A percentile compares a stretch with the other conserved stretches of the same genome.
Conservation (phyloP, 2,113 vertebrate species). For the Calidris pygmaea region DNA sequence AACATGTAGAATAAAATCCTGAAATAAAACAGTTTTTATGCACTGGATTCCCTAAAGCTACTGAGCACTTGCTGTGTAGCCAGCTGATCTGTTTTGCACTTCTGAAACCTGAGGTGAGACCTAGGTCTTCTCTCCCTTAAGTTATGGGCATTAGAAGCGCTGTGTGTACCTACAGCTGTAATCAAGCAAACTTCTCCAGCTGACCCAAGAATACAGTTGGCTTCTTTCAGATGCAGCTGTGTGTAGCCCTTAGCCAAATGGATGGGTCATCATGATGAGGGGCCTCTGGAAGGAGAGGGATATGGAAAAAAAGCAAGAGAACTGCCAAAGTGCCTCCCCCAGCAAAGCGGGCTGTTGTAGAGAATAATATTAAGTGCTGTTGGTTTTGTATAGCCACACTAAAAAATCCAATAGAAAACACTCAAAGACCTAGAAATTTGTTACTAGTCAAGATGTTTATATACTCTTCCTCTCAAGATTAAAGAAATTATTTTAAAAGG, state of each 20-base stretch:
- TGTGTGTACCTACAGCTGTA: not conserved
- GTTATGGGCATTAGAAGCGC: not conserved
- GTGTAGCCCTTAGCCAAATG: constrained; percentile 5
- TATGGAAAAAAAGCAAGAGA: constrained; percentile 5
- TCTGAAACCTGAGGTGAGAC: not conserved
- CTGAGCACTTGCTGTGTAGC: not conserved
- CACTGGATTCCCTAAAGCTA: not conserved
- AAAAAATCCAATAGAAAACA: constrained; percentile 9
- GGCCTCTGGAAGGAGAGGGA: constrained; percentile 54
- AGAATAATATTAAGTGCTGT: constrained; percentile 8
- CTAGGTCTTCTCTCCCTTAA: not conserved
- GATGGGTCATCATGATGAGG: constrained; percentile 40
- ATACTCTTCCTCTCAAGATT: not conserved
- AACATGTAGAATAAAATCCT: not conserved
- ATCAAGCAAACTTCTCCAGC: not conserved
- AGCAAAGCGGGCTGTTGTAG: constrained; percentile 22
- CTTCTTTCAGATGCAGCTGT: constrained; percentile 55
- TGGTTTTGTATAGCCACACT: not conserved
- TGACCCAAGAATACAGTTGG: constrained; percentile 56
- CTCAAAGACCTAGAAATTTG: not conserved
- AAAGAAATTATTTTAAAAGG: constrained; percentile 28
- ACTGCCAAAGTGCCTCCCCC: constrained; percentile 46
- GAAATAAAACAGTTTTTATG: not conserved
- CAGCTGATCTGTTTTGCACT: not conserved
- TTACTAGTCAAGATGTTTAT: constrained; percentile 31